phyloP scores from a whole-genome alignment of 2,797 vertebrate genomes.

The Enteromius thamalakanensis region DNA sequence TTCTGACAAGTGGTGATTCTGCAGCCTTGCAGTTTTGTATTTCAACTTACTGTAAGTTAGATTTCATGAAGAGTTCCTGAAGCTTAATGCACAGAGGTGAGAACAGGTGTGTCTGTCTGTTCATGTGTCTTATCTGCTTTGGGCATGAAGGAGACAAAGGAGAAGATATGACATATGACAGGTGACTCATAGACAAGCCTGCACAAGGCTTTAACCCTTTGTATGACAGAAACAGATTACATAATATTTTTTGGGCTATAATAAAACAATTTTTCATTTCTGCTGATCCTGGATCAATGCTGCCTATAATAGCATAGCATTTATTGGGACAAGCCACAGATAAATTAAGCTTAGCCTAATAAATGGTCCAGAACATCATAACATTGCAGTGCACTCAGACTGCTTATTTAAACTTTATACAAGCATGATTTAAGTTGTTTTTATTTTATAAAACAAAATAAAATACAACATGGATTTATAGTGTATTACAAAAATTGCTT shows the following conservation, averaged over 20 bases:
- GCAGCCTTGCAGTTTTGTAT: neutral
- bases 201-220: neutral
- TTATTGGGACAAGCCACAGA: neutral
- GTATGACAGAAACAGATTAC: neutral
- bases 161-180: neutral
- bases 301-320: neutral
- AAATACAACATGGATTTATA: neutral
- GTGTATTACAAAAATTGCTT: no score
- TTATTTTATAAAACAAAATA: neutral
- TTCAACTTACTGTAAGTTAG: neutral
- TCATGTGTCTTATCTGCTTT: neutral
- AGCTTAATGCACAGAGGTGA: neutral
- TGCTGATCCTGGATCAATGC: neutral
- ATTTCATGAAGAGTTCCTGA: neutral
- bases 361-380: neutral
- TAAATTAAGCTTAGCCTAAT: neutral
- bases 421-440: neutral
- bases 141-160: neutral
- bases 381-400: neutral
- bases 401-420: neutral
- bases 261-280: neutral
- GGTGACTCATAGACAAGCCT: neutral
- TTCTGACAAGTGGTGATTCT: neutral
- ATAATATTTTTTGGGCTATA: neutral
- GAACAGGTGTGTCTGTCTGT: neutral